Percentiles rank a stretch among this genome's conserved stretches.
Conservation (phyloP, 2,888 invertebrate genomes). For the Atrina japonica region DNA sequence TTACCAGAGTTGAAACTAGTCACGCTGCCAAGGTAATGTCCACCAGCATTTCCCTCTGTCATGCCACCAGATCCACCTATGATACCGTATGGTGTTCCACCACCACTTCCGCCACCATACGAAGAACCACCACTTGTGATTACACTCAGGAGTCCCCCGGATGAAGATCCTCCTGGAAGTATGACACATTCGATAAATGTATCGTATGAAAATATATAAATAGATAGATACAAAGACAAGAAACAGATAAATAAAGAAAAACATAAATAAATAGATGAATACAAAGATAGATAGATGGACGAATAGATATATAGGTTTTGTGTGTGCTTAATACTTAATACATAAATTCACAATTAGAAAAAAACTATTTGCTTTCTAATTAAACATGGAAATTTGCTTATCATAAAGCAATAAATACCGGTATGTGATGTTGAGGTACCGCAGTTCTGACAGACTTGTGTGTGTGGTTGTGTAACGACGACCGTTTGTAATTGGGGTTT, state of each 20-base stretch:
- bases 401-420: too few species aligned
- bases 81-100: conserved; percentile 14
- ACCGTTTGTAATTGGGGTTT: conserved; percentile 25
- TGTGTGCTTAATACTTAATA: too few species aligned
- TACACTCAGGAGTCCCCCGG: conserved; percentile 17
- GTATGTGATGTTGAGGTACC: conserved; percentile 5
- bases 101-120: conserved; percentile 16
- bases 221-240: too few species aligned
- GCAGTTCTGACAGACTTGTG: conserved; percentile 19
- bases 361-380: too few species aligned
- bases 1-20: too few species aligned
- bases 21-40: neutral
- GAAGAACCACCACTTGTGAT: conserved; percentile 11
- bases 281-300: too few species aligned
- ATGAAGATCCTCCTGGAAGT: neutral
- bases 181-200: conserved; percentile 1
- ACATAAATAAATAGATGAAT: too few species aligned
- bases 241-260: too few species aligned
- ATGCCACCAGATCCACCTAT: conserved; percentile 18
- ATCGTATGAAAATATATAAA: too few species aligned
- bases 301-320: too few species aligned
- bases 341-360: too few species aligned
- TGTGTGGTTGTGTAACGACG: conserved; percentile 21
- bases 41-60: neutral
- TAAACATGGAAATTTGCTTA: too few species aligned